Evolutionary conservation across 2,113 vertebrate genomes (phyloP).

Genomic region (Actenoides lindsayi): DNA sequence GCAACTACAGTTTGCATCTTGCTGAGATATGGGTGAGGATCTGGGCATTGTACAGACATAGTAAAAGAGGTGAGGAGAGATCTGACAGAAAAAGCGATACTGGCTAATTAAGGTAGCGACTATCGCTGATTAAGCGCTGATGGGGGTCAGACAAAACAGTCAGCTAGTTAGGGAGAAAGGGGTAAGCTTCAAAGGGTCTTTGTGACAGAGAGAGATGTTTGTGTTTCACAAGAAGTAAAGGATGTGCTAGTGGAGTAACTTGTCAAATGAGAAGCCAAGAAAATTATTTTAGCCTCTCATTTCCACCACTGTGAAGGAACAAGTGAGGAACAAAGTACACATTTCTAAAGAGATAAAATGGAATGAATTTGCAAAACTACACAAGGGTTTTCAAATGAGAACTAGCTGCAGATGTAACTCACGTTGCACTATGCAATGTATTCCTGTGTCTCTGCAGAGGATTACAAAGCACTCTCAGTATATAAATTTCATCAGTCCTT

Average conservation of each 20-base stretch:
- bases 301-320: neutral
- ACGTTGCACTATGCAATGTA: neutral
- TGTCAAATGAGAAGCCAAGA: neutral
- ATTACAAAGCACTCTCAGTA: neutral
- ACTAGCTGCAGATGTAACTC: neutral
- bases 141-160: neutral
- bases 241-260: neutral
- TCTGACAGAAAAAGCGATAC: neutral
- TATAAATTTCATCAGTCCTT: neutral
- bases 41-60: neutral
- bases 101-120: neutral
- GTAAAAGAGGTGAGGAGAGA: neutral
- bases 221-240: neutral
- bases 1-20: neutral
- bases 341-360: neutral
- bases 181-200: neutral
- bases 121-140: neutral
- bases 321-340: neutral
- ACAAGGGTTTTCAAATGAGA: neutral
- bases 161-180: neutral
- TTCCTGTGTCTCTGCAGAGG: neutral
- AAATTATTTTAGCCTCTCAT: neutral
- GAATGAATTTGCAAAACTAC: neutral
- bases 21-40: neutral
- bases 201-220: neutral